Evolutionary conservation across 35 echinoderm and acorn worm species (phyloP).

Genomic region (Diadema setosum): DNA sequence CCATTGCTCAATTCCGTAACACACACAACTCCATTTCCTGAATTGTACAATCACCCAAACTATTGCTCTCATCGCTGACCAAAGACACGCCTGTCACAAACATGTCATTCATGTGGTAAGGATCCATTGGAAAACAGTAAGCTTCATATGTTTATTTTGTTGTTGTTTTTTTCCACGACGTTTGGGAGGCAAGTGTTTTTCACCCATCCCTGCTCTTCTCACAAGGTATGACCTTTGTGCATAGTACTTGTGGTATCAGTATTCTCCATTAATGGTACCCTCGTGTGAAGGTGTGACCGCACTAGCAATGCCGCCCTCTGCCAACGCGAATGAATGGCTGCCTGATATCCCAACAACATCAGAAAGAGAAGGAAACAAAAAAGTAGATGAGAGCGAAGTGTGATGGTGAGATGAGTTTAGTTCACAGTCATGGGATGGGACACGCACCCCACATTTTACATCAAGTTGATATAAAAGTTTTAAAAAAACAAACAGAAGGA

Average conservation of each 20-base stretch:
- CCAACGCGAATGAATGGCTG: background rate
- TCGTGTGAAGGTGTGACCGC: background rate
- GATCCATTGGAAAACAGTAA: too few species aligned
- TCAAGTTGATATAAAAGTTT: background rate
- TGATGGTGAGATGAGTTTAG: background rate
- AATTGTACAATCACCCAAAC: too few species aligned
- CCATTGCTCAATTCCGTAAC: too few species aligned
- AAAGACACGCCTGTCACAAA: too few species aligned
- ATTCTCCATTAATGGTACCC: background rate
- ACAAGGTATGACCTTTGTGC: constrained; percentile 5
- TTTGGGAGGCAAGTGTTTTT: too few species aligned
- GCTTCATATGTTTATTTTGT: too few species aligned
- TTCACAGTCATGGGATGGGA: background rate
- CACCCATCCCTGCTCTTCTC: too few species aligned
- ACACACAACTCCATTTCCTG: too few species aligned
- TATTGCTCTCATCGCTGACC: too few species aligned
- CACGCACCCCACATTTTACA: background rate
- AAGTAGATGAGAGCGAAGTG: background rate
- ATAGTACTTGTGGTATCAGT: background rate
- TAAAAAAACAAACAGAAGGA: constrained; percentile 3
- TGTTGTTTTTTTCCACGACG: too few species aligned
- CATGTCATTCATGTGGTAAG: too few species aligned
- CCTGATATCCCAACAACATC: background rate
- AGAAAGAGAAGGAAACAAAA: background rate
- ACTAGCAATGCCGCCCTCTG: background rate